Percentiles rank a stretch among this genome's conserved stretches.
phyloP scores from a whole-genome alignment of 2,888 invertebrate genomes.

The Andrena praecox region DNA sequence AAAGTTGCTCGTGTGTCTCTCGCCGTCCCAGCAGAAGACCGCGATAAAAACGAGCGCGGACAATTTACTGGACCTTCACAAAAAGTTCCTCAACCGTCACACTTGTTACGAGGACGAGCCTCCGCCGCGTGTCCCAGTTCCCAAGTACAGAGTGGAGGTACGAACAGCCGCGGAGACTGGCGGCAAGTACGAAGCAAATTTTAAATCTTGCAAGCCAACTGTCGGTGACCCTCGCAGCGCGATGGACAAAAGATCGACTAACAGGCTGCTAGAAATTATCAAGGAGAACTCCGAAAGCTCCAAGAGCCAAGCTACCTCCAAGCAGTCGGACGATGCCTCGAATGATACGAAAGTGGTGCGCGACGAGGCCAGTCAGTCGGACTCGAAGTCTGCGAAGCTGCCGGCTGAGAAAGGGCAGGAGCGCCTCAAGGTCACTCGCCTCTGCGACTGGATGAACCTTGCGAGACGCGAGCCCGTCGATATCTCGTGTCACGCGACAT shows the following conservation, averaged over 20 bases:
- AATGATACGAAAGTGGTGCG: background rate
- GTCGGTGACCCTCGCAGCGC: background rate
- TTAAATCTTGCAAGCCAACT: background rate
- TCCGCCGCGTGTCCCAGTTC: constrained; percentile 62
- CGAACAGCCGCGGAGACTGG: constrained; percentile 9
- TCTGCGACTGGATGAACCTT: constrained; percentile 83
- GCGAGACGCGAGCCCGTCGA: constrained; percentile 74
- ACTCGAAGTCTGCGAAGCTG: constrained; percentile 1
- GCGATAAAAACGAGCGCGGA: constrained; percentile 87
- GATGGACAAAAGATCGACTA: constrained; percentile 42
- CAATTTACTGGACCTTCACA: constrained; percentile 89
- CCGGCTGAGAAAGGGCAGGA: constrained; percentile 67
- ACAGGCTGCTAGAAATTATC: constrained; percentile 78
- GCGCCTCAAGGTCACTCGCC: constrained; percentile 78
- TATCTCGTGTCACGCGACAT: constrained; percentile 28
- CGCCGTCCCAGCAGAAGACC: constrained; percentile 89
- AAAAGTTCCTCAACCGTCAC: constrained; percentile 89
- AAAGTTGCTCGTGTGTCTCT: constrained; percentile 89
- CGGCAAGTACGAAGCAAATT: constrained; percentile 2
- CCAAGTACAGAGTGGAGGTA: constrained; percentile 73
- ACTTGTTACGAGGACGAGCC: constrained; percentile 86
- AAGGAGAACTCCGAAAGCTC: constrained; percentile 74
- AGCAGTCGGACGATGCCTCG: background rate
- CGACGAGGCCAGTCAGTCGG: background rate
- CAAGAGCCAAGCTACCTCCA: background rate